Base-by-base conservation (phyloP, 1,140 invertebrate species). In the Zaprionus nigranus region DNA sequence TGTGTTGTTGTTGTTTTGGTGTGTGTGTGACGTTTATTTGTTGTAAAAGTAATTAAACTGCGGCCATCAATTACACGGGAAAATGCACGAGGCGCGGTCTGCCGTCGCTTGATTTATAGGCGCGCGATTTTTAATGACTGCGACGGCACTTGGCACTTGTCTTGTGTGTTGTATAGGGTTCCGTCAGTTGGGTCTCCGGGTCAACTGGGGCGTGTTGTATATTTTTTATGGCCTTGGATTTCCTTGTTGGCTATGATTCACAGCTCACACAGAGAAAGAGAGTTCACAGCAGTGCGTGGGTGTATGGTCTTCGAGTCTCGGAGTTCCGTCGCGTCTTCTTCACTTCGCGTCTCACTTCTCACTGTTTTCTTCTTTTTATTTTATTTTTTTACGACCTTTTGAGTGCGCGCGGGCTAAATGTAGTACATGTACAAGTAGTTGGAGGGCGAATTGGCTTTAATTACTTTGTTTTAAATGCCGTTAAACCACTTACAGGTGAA, bases 41-140 rank as follows among this genome's bases (percentile, higher is more conserved):
- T 90, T 90, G 81, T 90, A 75, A 90, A 90, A 82, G 86, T 78
- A 90, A 90, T 90, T 85, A 90, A 90, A 90, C 70, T 68, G 67
- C 54, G 68, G 57, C 76, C 82, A 90, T 90, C 82, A 90, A 90
- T 90, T 90, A 90, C 81, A 78, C 70, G 79, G 82, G 82, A 81
- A 88, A 85, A 85, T 81, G 57, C 74, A 64, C 72, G 65, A 80
- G 64, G 65, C 58, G 76, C 59, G 81, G 67, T 64, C 67, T 68
- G 77, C 79, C 79, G 79, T 80, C 82, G 79, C 72, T 78, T 90
- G 81, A 90, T 90, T 90, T 90, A 90, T 90, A 85, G 85, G 76
- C 76, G 75, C 86, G 79, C 70, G 78, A 90, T 79, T 78, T 90
- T 81, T 81, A 78, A 79, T 88, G 79, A 65, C 76, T 66, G 76